phyloP scores from a whole-genome alignment of 2,888 invertebrate genomes.

The Ariolimax columbianus region DNA sequence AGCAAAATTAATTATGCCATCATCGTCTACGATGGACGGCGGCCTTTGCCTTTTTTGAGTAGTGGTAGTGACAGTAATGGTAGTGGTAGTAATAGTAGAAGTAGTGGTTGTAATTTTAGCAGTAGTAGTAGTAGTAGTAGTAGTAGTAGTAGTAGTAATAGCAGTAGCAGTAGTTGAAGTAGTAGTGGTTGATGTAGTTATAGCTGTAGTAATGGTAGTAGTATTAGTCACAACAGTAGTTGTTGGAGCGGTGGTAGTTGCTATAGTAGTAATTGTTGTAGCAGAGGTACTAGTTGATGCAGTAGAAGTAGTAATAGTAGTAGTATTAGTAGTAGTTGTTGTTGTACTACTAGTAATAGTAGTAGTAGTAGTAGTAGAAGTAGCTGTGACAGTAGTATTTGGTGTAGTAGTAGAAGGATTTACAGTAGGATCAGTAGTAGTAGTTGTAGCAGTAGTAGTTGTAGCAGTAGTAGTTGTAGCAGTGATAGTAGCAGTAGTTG shows the following conservation, averaged over 20 bases:
- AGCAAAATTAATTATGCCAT: too few species aligned
- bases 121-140: not conserved
- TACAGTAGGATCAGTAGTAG: slow-evolving; percentile 39
- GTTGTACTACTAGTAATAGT: slow-evolving; percentile 29
- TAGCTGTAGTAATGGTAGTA: not conserved
- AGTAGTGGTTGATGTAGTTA: not conserved
- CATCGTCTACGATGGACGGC: too few species aligned
- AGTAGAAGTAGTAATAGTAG: slow-evolving; percentile 32
- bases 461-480: slow-evolving; percentile 20
- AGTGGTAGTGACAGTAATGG: too few species aligned
- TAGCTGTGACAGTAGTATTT: slow-evolving; percentile 31
- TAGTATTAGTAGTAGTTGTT: slow-evolving; percentile 32
- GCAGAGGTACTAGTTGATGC: slow-evolving; percentile 30
- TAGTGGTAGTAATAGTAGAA: too few species aligned
- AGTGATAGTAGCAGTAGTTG: slow-evolving; percentile 8
- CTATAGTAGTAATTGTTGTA: slow-evolving; percentile 24
- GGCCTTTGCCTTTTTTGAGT: too few species aligned
- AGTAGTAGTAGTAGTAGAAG: slow-evolving; percentile 34
- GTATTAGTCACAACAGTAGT: not conserved
- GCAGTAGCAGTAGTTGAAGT: not conserved
- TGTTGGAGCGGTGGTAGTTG: slow-evolving; percentile 7
- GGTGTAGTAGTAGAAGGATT: slow-evolving; percentile 38
- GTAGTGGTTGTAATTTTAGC: too few species aligned
- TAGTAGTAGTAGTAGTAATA: not conserved
- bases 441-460: slow-evolving; percentile 38